These are phyloP conservation scores for Phallusia fumigata DNA, from an alignment of 23 tunicate genomes.

Conservation along the genomic window DNA sequence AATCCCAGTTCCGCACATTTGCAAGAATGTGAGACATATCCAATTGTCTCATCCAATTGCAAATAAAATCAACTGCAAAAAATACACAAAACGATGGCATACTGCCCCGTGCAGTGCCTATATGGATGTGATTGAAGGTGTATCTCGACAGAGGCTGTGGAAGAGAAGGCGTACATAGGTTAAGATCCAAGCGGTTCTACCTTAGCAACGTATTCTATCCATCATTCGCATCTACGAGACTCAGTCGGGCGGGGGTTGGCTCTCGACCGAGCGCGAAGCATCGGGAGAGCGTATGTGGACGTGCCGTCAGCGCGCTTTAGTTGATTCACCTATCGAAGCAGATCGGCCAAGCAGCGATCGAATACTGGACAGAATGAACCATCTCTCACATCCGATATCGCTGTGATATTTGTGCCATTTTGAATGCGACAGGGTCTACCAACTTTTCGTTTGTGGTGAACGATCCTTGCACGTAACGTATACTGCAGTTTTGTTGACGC, in stretches of 20 bases:
- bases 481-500: too few relatives aligned
- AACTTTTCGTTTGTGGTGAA: too few relatives aligned
- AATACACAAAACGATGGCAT: background rate
- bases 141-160: background rate
- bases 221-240: background rate
- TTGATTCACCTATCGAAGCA: constrained; percentile 15
- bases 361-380: constrained; percentile 11
- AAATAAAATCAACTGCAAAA: too few relatives aligned
- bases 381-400: background rate
- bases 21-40: too few relatives aligned
- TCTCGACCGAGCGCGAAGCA: constrained; percentile 10
- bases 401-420: too few relatives aligned
- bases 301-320: background rate
- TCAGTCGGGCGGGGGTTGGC: background rate
- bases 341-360: constrained; percentile 11
- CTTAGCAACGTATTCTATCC: constrained; percentile 2
- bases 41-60: too few relatives aligned
- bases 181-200: background rate
- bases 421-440: too few relatives aligned
- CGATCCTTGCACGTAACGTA: too few relatives aligned
- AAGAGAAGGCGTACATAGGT: background rate
- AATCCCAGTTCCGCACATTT: too few relatives aligned
- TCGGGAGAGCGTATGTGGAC: background rate
- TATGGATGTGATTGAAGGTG: constrained; percentile 4
- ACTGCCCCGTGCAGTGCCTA: constrained; percentile 12